phyloP scores from a whole-genome alignment of 2,888 invertebrate species.

The Nematopogon swammerdamellus region DNA sequence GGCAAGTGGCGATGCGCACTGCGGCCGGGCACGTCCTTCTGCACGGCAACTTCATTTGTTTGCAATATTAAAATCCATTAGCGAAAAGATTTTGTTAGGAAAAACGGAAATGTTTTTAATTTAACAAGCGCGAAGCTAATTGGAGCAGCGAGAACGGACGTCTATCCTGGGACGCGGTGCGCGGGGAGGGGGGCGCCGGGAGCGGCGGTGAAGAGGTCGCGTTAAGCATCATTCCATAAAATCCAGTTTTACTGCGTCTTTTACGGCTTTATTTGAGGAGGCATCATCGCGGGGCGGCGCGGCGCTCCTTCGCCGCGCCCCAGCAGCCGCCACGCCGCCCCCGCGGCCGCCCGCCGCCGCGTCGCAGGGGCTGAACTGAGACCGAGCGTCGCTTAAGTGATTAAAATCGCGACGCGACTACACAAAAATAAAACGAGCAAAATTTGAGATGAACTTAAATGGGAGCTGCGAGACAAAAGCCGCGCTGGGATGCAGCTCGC shows the following conservation, averaged over 20 bases:
- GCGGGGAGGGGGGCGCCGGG: constrained; percentile 1
- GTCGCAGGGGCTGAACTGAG: constrained; percentile 13
- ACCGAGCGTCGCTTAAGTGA: constrained; percentile 30
- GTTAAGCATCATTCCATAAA: constrained; percentile 10
- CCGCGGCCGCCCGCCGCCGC: constrained; percentile 15
- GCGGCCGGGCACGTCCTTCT: too few species aligned
- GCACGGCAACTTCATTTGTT: too few species aligned
- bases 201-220: constrained; percentile 2
- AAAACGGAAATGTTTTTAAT: neutral
- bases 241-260: constrained; percentile 9
- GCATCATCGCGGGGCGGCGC: constrained; percentile 8
- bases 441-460: constrained; percentile 47
- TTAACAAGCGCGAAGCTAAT: neutral
- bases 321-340: constrained; percentile 15
- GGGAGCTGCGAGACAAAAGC: constrained; percentile 28
- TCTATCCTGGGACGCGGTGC: constrained; percentile 4
- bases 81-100: neutral
- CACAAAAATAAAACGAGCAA: constrained; percentile 32
- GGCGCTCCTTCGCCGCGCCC: constrained; percentile 13
- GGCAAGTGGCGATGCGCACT: too few species aligned
- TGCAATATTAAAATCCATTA: too few species aligned
- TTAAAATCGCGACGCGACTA: constrained; percentile 38
- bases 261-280: constrained; percentile 13
- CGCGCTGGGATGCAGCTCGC: constrained; percentile 18
- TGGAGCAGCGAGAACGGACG: constrained; percentile 1